Evolutionary conservation across 1,140 invertebrate genomes (phyloP), one percentile per base, ranked within the genome.

Genomic region (Orius insidiosus): DNA sequence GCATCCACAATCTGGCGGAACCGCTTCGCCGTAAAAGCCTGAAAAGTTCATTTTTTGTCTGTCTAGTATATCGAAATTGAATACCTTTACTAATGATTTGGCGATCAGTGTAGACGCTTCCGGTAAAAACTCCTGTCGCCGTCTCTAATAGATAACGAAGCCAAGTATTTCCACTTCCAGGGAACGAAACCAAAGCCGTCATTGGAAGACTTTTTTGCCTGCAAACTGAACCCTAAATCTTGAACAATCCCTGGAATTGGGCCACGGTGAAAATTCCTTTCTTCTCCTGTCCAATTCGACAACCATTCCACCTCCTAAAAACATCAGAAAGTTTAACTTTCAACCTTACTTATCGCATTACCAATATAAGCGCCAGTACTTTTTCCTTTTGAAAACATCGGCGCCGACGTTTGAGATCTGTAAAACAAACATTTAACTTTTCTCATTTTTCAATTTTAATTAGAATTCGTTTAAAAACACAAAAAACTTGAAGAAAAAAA

Each of bases 131-230:
- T 15, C 80, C 80, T 57, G 80, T 80, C 14, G 72, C 71, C 63
- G 83, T 78, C 58, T 85, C 80, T 31, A 85, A 56, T 11, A 85
- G 61, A 58, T 83, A 84, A 16, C 81, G 58, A 1, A 85, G 59
- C 81, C 81, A 85, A 4, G 81, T 84, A 55, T 84, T 85, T 0
- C 80, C 81, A 55, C 78, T 82, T 4, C 81, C 80, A 7, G 80
- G 81, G 57, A 80, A 81, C 2, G 78, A 81, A 1, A 72, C 78
- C 16, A 84, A 59, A 1, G 79, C 80, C 3, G 57, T 60, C 0
- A 74, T 61, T 0, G 65, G 60, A 15, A 40, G 16, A 40, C 38
- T 40, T 15, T 40, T 40, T 15, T 16, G 11, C 11, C 38, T 13
- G 36, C 19, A 37, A 32, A 47, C 31, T 41, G 6, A 24, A 40